Evolutionary conservation across 2,888 invertebrate species (phyloP).

Genomic region (Trisateles emortualis): DNA sequence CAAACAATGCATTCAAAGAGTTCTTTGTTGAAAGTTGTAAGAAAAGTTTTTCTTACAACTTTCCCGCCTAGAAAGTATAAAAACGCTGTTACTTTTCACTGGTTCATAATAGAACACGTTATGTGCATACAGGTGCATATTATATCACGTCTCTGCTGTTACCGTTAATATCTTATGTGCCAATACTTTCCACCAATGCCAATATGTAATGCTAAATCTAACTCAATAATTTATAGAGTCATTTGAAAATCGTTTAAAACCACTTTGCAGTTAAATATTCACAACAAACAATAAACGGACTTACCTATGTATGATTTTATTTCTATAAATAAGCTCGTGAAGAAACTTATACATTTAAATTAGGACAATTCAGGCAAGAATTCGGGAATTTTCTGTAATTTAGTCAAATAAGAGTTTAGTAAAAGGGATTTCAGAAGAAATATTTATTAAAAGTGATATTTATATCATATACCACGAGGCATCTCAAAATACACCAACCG

Average conservation of each 20-base stretch:
- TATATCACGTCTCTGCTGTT: slow-evolving; percentile 11
- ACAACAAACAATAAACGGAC: too few species aligned
- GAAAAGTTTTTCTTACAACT: slow-evolving; percentile 31
- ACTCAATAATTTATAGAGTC: too few species aligned
- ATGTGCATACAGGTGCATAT: slow-evolving; percentile 21
- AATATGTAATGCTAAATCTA: too few species aligned
- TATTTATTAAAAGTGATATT: background rate
- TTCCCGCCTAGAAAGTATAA: slow-evolving; percentile 51
- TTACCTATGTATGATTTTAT: too few species aligned
- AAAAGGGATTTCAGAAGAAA: too few species aligned
- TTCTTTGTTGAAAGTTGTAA: background rate
- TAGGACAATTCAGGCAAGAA: too few species aligned
- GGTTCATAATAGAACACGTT: slow-evolving; percentile 39
- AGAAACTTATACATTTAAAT: too few species aligned
- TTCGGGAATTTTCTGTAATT: too few species aligned
- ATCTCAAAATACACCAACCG: slow-evolving; percentile 6
- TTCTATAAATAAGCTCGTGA: too few species aligned
- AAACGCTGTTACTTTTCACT: slow-evolving; percentile 53
- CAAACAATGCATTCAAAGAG: slow-evolving; percentile 8
- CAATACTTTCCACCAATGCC: slow-evolving; percentile 51
- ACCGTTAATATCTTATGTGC: slow-evolving; percentile 49
- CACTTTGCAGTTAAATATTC: too few species aligned
- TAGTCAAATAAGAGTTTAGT: too few species aligned
- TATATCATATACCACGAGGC: slow-evolving; percentile 1
- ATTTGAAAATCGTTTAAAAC: too few species aligned